Base-by-base conservation (phyloP, 2,113 vertebrate genomes). In the Felis chaus region DNA sequence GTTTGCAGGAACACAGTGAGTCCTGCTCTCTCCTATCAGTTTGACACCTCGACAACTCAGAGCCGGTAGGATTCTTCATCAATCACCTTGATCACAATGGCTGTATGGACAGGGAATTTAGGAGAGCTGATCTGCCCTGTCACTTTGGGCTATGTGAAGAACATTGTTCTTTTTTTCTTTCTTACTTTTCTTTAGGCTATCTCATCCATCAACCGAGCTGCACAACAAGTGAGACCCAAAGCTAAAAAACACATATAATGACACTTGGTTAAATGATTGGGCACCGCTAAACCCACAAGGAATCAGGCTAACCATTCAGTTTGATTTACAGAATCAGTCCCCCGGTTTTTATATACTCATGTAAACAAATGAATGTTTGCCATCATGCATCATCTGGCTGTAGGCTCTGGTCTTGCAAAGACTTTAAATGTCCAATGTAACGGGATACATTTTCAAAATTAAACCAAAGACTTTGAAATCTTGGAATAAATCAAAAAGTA, bases 131-230 rank as follows among this genome's bases (percentile, higher is more conserved):
- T 98, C 97, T 97, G 87, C 57, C 84, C 97, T 97, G 65, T 98
- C 98, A 95, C 96, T 98, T 95, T 95, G 92, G 98, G 94, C 88
- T 96, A 89, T 48, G 29, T 71, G 98, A 97, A 96, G 98, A 98
- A 98, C 80, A 97, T 0, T 4, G 93, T 97, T 97, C 97, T 95
- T 81, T 93, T 90, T 92, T 95, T 74, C 89, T 93, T 82, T 71
- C 88, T 98, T 98, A 78, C 76, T 91, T 98, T 98, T 93, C 97
- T 98, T 85, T 80, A 95, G 97, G 96, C 94, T 96, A 96, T 89
- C 79, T 96, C 97, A 98, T 99, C 97, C 98, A 98, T 98, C 98
- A 98, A 95, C 53, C 57, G 4, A 97, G 65, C 86, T 87, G 98
- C 96, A 98, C 97, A 97, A 85, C 84, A 97, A 95, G 55, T 97